Evolutionary conservation across 2,113 vertebrate species (phyloP).

Genomic region (Scortum barcoo): DNA sequence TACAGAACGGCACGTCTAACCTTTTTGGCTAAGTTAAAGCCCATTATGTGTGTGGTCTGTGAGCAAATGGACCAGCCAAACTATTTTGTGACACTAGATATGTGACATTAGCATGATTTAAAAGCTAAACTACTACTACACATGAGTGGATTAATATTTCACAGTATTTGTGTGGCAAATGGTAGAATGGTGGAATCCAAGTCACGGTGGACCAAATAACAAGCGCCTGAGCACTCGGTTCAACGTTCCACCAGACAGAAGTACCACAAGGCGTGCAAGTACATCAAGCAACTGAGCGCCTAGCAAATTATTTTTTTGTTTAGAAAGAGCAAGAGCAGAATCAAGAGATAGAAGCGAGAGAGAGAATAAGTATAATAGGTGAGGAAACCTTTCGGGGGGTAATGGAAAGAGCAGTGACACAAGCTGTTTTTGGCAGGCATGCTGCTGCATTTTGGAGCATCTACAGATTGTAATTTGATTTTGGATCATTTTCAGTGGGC

Average conservation of each 20-base stretch:
- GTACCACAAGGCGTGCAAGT: too few relatives aligned
- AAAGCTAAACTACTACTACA: not conserved
- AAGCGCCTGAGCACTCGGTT: not conserved
- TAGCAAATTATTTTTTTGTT: not conserved
- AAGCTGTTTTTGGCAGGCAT: too few relatives aligned
- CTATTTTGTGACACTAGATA: not conserved
- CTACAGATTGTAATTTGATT: too few relatives aligned
- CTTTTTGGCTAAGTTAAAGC: not conserved
- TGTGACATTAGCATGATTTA: not conserved
- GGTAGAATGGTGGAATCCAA: not conserved
- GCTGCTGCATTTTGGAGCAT: too few relatives aligned
- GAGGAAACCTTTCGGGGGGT: too few relatives aligned
- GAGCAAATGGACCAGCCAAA: not conserved
- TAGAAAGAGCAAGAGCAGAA: not conserved
- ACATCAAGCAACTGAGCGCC: too few relatives aligned
- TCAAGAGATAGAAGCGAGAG: too few relatives aligned
- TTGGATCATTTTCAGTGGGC: not conserved
- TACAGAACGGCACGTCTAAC: not conserved
- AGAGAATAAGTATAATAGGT: too few relatives aligned
- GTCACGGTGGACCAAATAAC: not conserved
- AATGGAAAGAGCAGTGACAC: too few relatives aligned
- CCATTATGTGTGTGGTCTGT: not conserved
- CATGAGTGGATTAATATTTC: too few relatives aligned
- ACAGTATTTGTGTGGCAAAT: too few relatives aligned
- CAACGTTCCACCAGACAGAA: too few relatives aligned